These are phyloP conservation scores for Oryzias sinensis DNA, from an alignment of 2,797 vertebrate genomes.

Conservation along the genomic window DNA sequence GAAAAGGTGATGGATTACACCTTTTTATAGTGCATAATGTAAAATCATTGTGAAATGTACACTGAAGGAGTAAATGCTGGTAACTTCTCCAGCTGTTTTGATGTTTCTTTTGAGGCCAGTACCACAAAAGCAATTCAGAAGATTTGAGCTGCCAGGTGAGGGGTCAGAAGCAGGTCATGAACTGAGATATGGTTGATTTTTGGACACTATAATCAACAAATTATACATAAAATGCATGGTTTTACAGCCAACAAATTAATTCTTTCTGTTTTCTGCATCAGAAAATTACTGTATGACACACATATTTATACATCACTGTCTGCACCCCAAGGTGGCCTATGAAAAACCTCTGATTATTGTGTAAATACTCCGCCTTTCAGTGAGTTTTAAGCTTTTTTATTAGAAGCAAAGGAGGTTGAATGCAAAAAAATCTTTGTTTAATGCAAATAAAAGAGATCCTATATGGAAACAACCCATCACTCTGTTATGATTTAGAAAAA, in stretches of 20 bases:
- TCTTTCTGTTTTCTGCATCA: no score
- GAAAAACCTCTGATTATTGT: slow-evolving; percentile 57
- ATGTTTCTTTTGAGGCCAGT: background rate
- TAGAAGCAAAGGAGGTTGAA: slow-evolving; percentile 52
- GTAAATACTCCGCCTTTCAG: slow-evolving; percentile 53
- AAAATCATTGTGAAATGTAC: no score
- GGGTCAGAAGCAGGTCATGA: background rate
- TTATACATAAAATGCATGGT: slow-evolving; percentile 29
- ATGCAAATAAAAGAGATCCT: slow-evolving; percentile 55
- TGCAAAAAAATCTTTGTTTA: slow-evolving; percentile 57
- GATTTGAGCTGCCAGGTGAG: slow-evolving; percentile 4
- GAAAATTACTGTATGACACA: slow-evolving; percentile 28
- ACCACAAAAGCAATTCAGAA: slow-evolving; percentile 8
- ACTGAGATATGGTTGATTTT: slow-evolving; percentile 14
- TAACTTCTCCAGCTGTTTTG: background rate
- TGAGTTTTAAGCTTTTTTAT: slow-evolving; percentile 54
- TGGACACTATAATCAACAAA: slow-evolving; percentile 38
- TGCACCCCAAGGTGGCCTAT: slow-evolving; percentile 52
- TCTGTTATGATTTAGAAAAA: slow-evolving; percentile 53
- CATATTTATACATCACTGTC: slow-evolving; percentile 43
- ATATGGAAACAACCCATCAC: slow-evolving; percentile 59
- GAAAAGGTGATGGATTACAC: background rate
- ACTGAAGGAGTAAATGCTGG: background rate
- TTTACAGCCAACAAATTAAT: no score
- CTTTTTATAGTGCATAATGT: background rate